Conservation (phyloP, 2,113 vertebrate species). For the Seriola dumerili region DNA sequence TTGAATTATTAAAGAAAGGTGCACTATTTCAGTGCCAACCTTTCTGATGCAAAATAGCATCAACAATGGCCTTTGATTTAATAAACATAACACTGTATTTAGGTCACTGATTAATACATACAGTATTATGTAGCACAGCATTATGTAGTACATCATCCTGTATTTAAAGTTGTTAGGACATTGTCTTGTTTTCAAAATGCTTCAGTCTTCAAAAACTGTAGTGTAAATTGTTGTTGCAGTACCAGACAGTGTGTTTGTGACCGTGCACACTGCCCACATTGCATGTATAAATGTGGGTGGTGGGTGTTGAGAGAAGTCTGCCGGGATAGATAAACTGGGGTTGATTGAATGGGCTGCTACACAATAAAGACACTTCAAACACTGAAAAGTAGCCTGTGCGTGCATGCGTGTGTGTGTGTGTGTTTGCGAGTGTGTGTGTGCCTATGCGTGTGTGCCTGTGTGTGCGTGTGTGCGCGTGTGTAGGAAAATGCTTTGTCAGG, state of each 20-base stretch:
- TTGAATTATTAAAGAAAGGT: not conserved
- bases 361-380: slow-evolving; percentile 27
- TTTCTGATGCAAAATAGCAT: not conserved
- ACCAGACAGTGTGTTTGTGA: not conserved
- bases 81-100: not conserved
- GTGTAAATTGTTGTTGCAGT: too few species aligned
- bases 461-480: not conserved
- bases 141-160: not conserved
- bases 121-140: not conserved
- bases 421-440: not conserved
- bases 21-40: not conserved
- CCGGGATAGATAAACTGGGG: slow-evolving; percentile 24
- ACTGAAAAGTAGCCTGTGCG: slow-evolving; percentile 14
- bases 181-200: not conserved
- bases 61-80: not conserved
- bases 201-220: too few species aligned
- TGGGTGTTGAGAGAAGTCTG: slow-evolving; percentile 26
- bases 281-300: not conserved
- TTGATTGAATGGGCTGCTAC: not conserved
- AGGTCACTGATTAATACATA: not conserved
- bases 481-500: slow-evolving; percentile 51
- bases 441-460: not conserved
- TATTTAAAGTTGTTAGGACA: not conserved
- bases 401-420: not conserved
- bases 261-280: not conserved